Evolutionary conservation across 2,888 invertebrate species (phyloP).

Genomic region (Zaprionus bogoriensis): DNA sequence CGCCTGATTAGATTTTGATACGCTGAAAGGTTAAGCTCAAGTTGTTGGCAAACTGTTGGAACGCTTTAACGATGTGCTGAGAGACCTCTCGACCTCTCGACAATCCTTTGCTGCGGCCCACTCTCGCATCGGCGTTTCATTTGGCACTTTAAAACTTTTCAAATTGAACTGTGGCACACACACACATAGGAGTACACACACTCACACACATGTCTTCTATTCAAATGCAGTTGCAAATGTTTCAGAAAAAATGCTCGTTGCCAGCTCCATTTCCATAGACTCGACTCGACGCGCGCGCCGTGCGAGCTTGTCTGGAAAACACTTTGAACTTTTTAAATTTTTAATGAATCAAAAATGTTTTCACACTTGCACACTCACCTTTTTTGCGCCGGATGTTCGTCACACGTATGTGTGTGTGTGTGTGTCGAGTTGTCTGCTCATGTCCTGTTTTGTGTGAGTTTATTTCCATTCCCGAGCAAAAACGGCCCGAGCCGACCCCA

Average conservation of each 20-base stretch:
- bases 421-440: slow-evolving; percentile 35
- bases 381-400: slow-evolving; percentile 36
- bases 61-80: too few species aligned
- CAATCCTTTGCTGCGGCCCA: neutral
- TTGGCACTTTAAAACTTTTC: slow-evolving; percentile 13
- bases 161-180: neutral
- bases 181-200: neutral
- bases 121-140: slow-evolving; percentile 2
- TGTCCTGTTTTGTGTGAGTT: slow-evolving; percentile 45
- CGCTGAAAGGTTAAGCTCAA: slow-evolving; percentile 4
- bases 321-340: slow-evolving; percentile 83
- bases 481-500: slow-evolving; percentile 41
- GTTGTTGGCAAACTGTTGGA: neutral
- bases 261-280: slow-evolving; percentile 42
- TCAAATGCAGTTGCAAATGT: slow-evolving; percentile 19
- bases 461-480: slow-evolving; percentile 61
- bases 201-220: neutral
- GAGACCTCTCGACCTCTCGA: too few species aligned
- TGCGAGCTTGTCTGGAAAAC: slow-evolving; percentile 68
- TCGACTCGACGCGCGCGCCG: slow-evolving; percentile 4
- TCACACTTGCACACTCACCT: slow-evolving; percentile 70
- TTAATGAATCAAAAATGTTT: slow-evolving; percentile 82
- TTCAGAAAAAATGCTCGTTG: slow-evolving; percentile 24
- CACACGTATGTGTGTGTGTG: slow-evolving; percentile 23
- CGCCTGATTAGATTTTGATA: slow-evolving; percentile 8